Conservation (phyloP, 2,888 invertebrate genomes). For the Lamellibrachia columna region DNA sequence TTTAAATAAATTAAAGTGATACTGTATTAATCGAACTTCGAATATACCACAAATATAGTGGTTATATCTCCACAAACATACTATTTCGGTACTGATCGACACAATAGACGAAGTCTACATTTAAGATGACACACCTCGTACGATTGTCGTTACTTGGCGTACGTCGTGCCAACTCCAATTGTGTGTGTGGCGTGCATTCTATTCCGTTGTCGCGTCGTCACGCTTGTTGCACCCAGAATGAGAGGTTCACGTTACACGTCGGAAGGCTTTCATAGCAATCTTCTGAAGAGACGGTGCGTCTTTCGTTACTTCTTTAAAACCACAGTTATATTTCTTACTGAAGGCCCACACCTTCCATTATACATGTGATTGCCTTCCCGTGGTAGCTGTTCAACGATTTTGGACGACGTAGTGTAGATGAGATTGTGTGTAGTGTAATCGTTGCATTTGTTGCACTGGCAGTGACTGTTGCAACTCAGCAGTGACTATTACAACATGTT, state of each 20-base stretch:
- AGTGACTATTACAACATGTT: background rate
- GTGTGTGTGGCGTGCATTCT: background rate
- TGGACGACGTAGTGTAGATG: no score
- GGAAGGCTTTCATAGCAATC: background rate
- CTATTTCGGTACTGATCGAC: background rate
- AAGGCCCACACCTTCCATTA: background rate
- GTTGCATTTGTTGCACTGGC: background rate
- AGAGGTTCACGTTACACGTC: background rate
- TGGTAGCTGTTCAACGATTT: background rate
- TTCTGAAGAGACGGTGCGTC: background rate
- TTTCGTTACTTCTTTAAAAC: background rate
- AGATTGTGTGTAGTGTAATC: background rate
- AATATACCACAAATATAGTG: background rate
- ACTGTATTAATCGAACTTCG: background rate
- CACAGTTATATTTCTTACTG: background rate
- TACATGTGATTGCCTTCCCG: background rate
- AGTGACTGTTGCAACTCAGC: background rate
- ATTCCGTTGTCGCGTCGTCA: background rate
- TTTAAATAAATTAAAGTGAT: background rate
- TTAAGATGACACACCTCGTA: background rate
- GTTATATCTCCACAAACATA: background rate
- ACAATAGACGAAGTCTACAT: background rate
- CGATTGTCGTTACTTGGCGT: background rate
- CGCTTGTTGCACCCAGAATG: background rate
- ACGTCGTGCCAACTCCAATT: background rate